A percentile compares a stretch with the other conserved stretches of the same genome.
phyloP scores from a whole-genome alignment of 2,113 vertebrate species.

The Tachysurus vachellii region DNA sequence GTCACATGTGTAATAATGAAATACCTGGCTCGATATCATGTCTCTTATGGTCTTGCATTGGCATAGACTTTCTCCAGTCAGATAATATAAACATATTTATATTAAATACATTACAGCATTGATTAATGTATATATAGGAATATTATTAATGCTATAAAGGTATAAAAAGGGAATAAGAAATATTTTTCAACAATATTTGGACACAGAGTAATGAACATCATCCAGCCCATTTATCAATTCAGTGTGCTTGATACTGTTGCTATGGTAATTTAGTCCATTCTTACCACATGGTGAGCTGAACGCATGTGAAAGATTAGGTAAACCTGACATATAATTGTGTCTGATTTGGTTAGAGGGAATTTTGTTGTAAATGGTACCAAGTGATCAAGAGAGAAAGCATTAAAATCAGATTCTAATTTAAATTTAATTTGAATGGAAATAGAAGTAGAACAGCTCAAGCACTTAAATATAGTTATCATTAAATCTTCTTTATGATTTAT shows the following conservation, averaged over 20 bases:
- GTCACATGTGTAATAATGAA: background rate
- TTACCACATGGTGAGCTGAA: constrained; percentile 30
- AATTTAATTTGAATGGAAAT: background rate
- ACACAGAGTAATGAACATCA: constrained; percentile 23
- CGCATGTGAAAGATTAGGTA: constrained; percentile 19
- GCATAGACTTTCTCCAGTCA: background rate
- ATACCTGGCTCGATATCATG: background rate
- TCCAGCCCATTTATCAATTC: constrained; percentile 18
- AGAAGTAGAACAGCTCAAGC: background rate
- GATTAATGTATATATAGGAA: background rate
- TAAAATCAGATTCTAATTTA: background rate
- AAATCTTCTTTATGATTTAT: constrained; percentile 14
- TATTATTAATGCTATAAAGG: constrained; percentile 22
- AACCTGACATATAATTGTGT: constrained; percentile 1
- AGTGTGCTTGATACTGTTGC: constrained; percentile 49
- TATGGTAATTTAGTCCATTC: constrained; percentile 57
- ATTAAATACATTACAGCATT: no score
- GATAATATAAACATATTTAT: background rate
- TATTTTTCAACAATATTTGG: constrained; percentile 41
- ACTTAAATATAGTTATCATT: constrained; percentile 13
- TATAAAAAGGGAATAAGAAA: constrained; percentile 16
- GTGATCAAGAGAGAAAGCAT: constrained; percentile 7
- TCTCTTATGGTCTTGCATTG: background rate
- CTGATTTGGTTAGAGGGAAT: constrained; percentile 3
- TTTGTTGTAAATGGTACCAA: background rate